Conservation (phyloP, 2,113 vertebrate species). For the Eclectus roratus region DNA sequence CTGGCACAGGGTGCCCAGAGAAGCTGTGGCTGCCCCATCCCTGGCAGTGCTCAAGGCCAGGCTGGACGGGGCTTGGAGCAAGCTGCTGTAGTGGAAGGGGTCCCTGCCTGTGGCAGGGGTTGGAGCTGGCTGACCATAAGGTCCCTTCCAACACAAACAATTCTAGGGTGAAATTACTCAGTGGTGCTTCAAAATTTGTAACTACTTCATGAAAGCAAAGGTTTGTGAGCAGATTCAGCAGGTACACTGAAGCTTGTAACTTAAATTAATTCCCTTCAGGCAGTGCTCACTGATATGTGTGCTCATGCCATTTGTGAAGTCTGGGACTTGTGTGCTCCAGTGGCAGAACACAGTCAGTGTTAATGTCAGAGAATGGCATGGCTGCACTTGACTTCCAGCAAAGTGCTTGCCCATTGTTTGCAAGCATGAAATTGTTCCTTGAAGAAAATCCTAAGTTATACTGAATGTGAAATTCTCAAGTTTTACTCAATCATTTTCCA, state of each 20-base stretch:
- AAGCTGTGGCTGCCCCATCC: background rate
- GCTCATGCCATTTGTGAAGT: background rate
- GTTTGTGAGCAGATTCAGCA: no score
- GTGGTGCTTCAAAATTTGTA: background rate
- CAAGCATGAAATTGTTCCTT: no score
- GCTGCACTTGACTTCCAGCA: background rate
- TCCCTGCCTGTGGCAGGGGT: background rate
- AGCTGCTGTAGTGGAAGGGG: background rate
- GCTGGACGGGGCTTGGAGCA: background rate
- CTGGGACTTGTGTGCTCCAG: background rate
- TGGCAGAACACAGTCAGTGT: background rate
- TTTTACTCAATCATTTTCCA: rapidly evolving
- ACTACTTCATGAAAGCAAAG: background rate
- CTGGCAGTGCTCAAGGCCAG: background rate
- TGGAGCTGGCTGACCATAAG: background rate
- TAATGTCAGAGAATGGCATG: rapidly evolving
- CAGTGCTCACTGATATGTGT: rapidly evolving
- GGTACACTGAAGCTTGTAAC: background rate
- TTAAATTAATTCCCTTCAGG: background rate
- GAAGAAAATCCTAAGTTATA: rapidly evolving
- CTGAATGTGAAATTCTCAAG: background rate
- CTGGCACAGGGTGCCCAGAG: background rate
- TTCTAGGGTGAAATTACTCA: background rate
- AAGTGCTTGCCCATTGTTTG: background rate
- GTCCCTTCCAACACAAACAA: background rate